phyloP scores from a whole-genome alignment of 2,888 invertebrate species.

The Helobdella robusta region DNA sequence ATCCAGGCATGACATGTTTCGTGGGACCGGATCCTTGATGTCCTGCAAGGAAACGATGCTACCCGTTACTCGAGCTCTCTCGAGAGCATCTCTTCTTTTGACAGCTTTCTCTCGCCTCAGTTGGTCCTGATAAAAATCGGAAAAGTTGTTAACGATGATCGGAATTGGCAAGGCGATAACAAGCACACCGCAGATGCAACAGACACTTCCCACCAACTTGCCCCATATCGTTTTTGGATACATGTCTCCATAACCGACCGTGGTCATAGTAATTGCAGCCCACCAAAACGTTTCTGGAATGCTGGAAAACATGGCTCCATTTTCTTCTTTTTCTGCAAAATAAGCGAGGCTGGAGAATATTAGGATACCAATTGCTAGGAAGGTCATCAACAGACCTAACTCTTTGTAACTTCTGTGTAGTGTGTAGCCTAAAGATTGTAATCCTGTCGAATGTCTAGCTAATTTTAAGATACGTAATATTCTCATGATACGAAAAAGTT shows the following conservation, averaged over 20 bases:
- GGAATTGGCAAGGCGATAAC: conserved; percentile 99
- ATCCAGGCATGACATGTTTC: conserved; percentile 25
- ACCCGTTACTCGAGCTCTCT: conserved; percentile 90
- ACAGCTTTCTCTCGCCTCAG: conserved; percentile 97
- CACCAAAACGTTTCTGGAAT: conserved; percentile 99
- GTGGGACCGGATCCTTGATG: conserved; percentile 21
- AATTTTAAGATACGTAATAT: conserved; percentile 50
- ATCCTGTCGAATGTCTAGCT: conserved; percentile 92
- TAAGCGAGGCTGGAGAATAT: conserved; percentile 97
- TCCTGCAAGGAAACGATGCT: conserved; percentile 70
- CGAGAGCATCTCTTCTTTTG: conserved; percentile 89
- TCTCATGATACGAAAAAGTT: conserved; percentile 80
- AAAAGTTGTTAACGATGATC: conserved; percentile 99
- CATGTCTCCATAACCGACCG: conserved; percentile 88
- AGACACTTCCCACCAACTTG: conserved; percentile 98
- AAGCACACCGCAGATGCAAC: conserved; percentile 99
- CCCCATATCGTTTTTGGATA: conserved; percentile 93
- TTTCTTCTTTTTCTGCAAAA: conserved; percentile 97
- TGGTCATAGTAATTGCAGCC: conserved; percentile 82
- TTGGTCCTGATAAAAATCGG: conserved; percentile 99
- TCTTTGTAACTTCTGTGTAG: conserved; percentile 96
- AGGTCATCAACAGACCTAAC: conserved; percentile 89
- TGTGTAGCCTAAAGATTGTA: conserved; percentile 95
- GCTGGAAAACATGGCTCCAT: conserved; percentile 87
- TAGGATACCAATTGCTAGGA: conserved; percentile 95